A percentile compares a stretch with the other conserved stretches of the same genome.
Conservation (phyloP, 2,113 vertebrate genomes). For the Plecotus auritus region DNA sequence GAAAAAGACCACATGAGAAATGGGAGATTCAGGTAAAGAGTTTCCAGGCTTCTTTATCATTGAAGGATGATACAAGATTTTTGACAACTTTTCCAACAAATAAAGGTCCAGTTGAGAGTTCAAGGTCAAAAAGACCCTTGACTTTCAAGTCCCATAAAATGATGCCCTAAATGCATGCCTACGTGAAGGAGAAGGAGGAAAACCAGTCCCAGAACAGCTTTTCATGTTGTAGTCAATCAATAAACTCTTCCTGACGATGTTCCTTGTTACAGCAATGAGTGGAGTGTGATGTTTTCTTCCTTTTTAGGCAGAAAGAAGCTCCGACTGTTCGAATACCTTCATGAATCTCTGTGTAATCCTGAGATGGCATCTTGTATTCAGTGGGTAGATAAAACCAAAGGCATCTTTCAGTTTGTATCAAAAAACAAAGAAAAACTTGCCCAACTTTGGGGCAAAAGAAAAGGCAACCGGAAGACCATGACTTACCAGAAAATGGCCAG, state of each 20-base stretch:
- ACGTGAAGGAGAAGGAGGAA: not conserved
- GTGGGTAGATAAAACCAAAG: conserved; percentile 91
- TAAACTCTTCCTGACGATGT: not conserved
- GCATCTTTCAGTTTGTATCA: conserved; percentile 96
- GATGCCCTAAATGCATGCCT: not conserved
- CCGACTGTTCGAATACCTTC: conserved; percentile 94
- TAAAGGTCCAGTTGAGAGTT: not conserved
- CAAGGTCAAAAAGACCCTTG: not conserved
- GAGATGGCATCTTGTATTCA: conserved; percentile 95
- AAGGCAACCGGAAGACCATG: conserved; percentile 98
- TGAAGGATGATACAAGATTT: not conserved
- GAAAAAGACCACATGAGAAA: not conserved
- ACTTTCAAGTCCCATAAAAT: not conserved
- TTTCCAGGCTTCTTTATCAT: not conserved
- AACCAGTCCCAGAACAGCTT: not conserved
- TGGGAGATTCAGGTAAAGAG: not conserved
- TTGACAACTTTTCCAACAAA: not conserved
- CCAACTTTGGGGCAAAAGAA: conserved; percentile 94
- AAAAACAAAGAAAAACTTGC: conserved; percentile 98
- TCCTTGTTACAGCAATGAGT: accelerated
- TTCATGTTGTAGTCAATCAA: not conserved
- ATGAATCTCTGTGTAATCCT: conserved; percentile 89
- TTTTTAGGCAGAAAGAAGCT: conserved; percentile 91
- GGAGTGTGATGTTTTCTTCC: not conserved
- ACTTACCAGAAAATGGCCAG: conserved; percentile 99